Base-by-base conservation (phyloP, 2,888 invertebrate species). In the Entomobrya proxima region DNA sequence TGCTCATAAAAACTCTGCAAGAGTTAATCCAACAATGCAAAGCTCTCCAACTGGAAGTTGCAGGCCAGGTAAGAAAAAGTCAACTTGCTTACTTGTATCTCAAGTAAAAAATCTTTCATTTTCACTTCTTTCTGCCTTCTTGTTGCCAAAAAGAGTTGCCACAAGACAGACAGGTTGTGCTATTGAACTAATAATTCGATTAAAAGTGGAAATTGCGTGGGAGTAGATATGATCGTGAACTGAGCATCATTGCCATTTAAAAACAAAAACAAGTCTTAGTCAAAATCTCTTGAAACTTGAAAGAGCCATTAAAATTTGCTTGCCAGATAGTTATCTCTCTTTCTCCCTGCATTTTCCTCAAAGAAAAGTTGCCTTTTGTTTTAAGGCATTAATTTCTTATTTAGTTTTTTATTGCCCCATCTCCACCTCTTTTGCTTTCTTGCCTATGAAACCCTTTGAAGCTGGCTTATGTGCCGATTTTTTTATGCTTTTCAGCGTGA, bases 31-130 rank as follows among this genome's bases (percentile, higher is more conserved):
- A 93, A 89, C 93, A 94, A 69, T 94, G 95, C n/a, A 95, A 94
- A 91, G 92, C 94, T 78, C 93, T 97, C 55, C 94, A 95, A 89
- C 93, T 94, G 86, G 95, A 96, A 92, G 93, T 96, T 82, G 94
- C 93, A 89, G 93, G 94, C 87, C 95, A 95, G 92, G 93, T 93
- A 88, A 91, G 92, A 21, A 24, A 18, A 3, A 50, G 44, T 27
- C 18, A 67, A 64, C n/a, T 24, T 55, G 44, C 32, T 47, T 27
- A 44, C 27, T 32, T 55, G 52, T 67, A 40, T 47, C 44, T 69
- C 69, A 69, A 30, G 13, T 44, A 15, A n/a, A 21, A 50, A 27
- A 4, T 2, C 4, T 32, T 69, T 47, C 47, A 44, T 27, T 21
- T n/a, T 47, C 15, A 47, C 30, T 9, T 47, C 24, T 47, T n/a